These are phyloP conservation scores for Cenopis cana DNA, from an alignment of 2,888 invertebrate genomes.

Conservation along the genomic window DNA sequence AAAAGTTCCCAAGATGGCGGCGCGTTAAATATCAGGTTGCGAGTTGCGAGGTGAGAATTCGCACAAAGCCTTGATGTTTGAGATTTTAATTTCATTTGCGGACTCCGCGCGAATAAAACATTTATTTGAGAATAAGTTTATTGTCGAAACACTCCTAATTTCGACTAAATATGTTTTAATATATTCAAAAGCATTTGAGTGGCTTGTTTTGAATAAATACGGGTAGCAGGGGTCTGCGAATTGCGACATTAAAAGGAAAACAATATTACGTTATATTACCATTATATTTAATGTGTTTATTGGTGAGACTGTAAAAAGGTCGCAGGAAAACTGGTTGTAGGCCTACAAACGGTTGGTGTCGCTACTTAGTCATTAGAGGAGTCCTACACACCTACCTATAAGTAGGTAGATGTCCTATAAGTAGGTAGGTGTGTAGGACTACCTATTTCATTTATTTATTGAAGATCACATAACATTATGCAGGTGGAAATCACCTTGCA, in stretches of 20 bases:
- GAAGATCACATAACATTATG: too few relatives aligned
- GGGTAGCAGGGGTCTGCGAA: slow-evolving; percentile 10
- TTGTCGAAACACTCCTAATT: slow-evolving; percentile 12
- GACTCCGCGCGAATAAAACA: slow-evolving; percentile 20
- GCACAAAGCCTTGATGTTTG: slow-evolving; percentile 38
- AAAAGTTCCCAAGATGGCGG: slow-evolving; percentile 49
- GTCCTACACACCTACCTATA: too few relatives aligned
- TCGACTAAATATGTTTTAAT: slow-evolving; percentile 24
- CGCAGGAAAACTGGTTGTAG: background rate
- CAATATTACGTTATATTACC: background rate
- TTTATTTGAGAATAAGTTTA: slow-evolving; percentile 20
- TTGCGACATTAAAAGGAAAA: background rate
- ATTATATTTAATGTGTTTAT: background rate
- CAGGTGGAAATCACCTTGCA: too few relatives aligned
- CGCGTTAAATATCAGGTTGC: slow-evolving; percentile 58
- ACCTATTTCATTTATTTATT: too few relatives aligned
- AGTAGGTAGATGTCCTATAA: too few relatives aligned
- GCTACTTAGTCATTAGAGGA: background rate
- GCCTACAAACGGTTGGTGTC: background rate
- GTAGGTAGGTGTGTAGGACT: too few relatives aligned
- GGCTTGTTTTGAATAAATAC: slow-evolving; percentile 24
- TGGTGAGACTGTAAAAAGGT: background rate
- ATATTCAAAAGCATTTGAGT: slow-evolving; percentile 13
- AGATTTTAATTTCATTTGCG: slow-evolving; percentile 41
- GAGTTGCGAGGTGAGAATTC: slow-evolving; percentile 47